These are phyloP conservation scores for Brenthis hecate DNA, from an alignment of 2,888 invertebrate genomes.

Conservation along the genomic window DNA sequence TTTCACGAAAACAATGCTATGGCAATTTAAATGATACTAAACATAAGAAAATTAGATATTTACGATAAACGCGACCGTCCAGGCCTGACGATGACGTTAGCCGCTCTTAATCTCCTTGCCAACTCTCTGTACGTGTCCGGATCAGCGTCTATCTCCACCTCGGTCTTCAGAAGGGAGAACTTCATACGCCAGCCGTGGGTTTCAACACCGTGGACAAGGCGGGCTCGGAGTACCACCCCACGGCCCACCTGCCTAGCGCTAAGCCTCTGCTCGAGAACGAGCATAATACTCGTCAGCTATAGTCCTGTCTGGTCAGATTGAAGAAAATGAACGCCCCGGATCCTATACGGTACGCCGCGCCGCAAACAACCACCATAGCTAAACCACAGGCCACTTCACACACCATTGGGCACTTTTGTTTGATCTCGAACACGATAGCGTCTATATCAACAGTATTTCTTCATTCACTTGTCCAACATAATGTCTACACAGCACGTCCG, in stretches of 20 bases:
- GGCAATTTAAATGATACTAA: background rate
- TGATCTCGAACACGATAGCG: conserved; percentile 44
- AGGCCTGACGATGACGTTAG: conserved; percentile 68
- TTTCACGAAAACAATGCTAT: background rate
- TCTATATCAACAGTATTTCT: conserved; percentile 23
- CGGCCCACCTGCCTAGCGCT: conserved; percentile 68
- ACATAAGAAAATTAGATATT: conserved; percentile 49
- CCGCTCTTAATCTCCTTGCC: conserved; percentile 65
- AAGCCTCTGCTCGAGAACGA: conserved; percentile 78
- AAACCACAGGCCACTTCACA: conserved; percentile 60
- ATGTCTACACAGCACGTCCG: conserved; percentile 42
- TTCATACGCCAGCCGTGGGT: conserved; percentile 76
- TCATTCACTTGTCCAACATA: conserved; percentile 77
- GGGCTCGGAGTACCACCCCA: conserved; percentile 67
- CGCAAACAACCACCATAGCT: conserved; percentile 74
- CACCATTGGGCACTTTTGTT: conserved; percentile 68
- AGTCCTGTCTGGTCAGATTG: conserved; percentile 76
- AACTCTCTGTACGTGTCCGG: conserved; percentile 66
- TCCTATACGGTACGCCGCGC: conserved; percentile 61
- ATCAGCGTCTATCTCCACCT: conserved; percentile 75
- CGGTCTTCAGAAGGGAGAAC: conserved; percentile 69
- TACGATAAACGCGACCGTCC: conserved; percentile 62
- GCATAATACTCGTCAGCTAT: conserved; percentile 80
- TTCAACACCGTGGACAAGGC: conserved; percentile 70
- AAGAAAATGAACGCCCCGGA: conserved; percentile 76